phyloP scores from a whole-genome alignment of 2,797 vertebrate genomes.

The Salmo trutta region DNA sequence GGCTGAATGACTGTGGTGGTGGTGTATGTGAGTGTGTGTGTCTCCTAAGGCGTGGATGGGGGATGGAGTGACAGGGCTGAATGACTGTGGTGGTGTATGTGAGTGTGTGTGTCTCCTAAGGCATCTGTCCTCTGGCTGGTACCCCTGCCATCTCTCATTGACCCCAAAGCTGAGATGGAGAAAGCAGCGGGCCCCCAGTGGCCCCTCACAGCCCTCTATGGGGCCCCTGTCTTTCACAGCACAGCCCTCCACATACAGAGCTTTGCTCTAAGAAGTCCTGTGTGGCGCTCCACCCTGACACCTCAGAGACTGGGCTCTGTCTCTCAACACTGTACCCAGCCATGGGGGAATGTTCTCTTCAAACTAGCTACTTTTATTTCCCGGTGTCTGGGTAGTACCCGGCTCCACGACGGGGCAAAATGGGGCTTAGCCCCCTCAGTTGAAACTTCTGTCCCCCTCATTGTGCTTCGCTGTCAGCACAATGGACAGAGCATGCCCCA shows the following conservation, averaged over 20 bases:
- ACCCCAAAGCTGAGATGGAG: not conserved
- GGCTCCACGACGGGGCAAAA: too few relatives aligned
- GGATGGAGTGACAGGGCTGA: too few relatives aligned
- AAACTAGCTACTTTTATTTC: not conserved
- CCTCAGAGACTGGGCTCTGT: not conserved
- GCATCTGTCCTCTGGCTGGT: slow-evolving; percentile 3
- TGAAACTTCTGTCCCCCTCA: too few relatives aligned
- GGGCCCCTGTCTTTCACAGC: not conserved
- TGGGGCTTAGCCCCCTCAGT: too few relatives aligned
- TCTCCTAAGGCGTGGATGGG: too few relatives aligned
- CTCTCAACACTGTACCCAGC: not conserved
- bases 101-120: slow-evolving; percentile 2
- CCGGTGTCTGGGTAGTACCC: not conserved
- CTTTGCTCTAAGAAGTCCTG: too few relatives aligned
- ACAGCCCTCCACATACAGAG: not conserved
- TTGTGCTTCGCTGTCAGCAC: too few relatives aligned
- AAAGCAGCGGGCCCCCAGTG: not conserved
- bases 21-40: not conserved
- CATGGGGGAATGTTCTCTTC: not conserved
- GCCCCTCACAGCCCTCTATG: not conserved
- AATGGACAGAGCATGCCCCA: too few relatives aligned
- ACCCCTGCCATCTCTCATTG: slow-evolving; percentile 10
- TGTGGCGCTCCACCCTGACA: not conserved
- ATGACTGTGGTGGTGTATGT: not conserved
- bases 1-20: not conserved